Base-by-base conservation (phyloP, 2,113 vertebrate species). In the Sula dactylatra region DNA sequence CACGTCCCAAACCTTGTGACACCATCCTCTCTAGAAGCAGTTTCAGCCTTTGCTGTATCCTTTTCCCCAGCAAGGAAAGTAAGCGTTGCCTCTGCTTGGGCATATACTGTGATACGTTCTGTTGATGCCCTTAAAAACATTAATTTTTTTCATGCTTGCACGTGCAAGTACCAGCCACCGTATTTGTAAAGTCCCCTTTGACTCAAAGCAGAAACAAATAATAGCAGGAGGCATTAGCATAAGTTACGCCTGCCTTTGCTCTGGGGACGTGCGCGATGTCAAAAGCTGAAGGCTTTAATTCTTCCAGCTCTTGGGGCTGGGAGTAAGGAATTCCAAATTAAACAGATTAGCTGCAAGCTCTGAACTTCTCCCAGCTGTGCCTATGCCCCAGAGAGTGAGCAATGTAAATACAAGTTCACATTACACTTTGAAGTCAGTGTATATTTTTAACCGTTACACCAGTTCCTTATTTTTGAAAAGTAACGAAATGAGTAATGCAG, bases 281-380 rank as follows among this genome's bases (percentile, higher is more conserved):
- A 88, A 72, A 66, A 79, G 61, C 87, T 55, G 47, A 92, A 72
- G 56, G 32, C 79, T 71, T 40, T 76, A 56, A 80, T 90, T 92
- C 88, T 52, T 82, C 13, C 36, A 31, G 59, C 58, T 90, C 62
- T 93, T 0, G 1, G 42, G 36, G 88, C 87, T 50, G 38, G 36
- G 66, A 86, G 74, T 11, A 49, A 83, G 87, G 79, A 96, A 95
- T 95, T 96, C 94, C 93, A 93, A 93, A 86, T 88, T 80, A 90
- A 94, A 94, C 90, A 92, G 79, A 90, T 94, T 36, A 92, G 42
- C 88, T 94, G 58, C 3, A 16, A 92, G 94, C 86, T 82, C 79
- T 4, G 8, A 92, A 90, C 64, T 81, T 93, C 67, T 88, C 86
- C 88, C 93, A 90, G 92, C 92, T 90, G 67, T 66, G 73, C 80